Evolutionary conservation across 1,140 invertebrate species (phyloP), one percentile per base, ranked within the genome.

Genomic region (Lucilia cuprina): DNA sequence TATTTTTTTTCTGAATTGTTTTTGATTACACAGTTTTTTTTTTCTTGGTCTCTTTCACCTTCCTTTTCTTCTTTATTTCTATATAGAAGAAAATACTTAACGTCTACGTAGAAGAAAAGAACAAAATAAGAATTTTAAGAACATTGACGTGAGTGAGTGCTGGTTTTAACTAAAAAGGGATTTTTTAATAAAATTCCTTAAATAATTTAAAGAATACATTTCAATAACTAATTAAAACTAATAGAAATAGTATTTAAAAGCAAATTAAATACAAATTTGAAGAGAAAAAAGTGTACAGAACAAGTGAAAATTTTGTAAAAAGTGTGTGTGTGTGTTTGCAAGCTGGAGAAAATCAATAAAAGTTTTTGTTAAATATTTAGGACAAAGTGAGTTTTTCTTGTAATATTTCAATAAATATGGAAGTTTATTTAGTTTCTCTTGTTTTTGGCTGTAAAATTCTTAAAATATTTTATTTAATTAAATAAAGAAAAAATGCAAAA

Each of bases 11-110:
- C 25, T 35, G 74, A 47, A 80, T 77, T 77, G 74, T 35, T 80
- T 80, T 75, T 75, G 74, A 75, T 80, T 80, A 49, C 74, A 77
- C 74, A 77, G 47, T 80, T 80, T 80, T 80, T 80, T 80, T 21
- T 21, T 21, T 49, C 35, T 30, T 30, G 25, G 8, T 75, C 25
- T 75, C 5, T 30, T 30, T 30, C 25, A 30, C 14, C 17, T 75
- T 34, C 25, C 8, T 34, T 34, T 75, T 17, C 25, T 78, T 2
- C 7, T 47, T 19, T 47, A n/a, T n/a, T 41, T 78, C 35, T 14
- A n/a, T 25, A 70, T 47, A 9, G 25, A 30, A 30, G 25, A 30
- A 21, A 50, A 19, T 25, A n/a, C 41, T 21, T 21, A 9, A 12
- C n/a, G 41, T 80, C 77, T 80, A 50, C 77, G 77, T 80, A 21